phyloP scores from a whole-genome alignment of 64 coral and sea anemone species.

The Actinia tenebrosa region DNA sequence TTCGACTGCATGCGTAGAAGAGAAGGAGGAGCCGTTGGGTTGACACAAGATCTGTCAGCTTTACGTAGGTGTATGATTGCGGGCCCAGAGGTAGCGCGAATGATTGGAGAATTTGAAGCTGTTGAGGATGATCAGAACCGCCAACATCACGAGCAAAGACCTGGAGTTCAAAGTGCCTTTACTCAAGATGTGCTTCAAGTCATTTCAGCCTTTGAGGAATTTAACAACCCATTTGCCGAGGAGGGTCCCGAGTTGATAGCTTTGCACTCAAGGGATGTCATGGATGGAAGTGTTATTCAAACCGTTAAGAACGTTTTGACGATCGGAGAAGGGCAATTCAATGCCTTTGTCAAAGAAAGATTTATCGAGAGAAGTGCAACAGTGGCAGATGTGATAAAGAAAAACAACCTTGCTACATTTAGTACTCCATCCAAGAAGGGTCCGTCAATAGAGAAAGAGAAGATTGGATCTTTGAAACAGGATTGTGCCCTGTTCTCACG shows the following conservation, averaged over 20 bases:
- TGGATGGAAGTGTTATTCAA: neutral
- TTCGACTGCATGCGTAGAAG: neutral
- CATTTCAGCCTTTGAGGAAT: neutral
- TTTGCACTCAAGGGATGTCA: slow-evolving; percentile 16
- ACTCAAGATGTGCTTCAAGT: slow-evolving; percentile 14
- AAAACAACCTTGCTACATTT: neutral
- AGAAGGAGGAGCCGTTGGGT: slow-evolving; percentile 32
- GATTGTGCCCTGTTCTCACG: slow-evolving; percentile 13
- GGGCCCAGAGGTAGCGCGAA: slow-evolving; percentile 8
- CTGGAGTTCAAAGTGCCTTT: slow-evolving; percentile 17
- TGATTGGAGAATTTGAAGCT: slow-evolving; percentile 29
- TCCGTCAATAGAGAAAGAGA: neutral
- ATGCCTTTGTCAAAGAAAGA: slow-evolving; percentile 14
- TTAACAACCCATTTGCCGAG: slow-evolving; percentile 19
- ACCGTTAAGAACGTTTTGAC: neutral
- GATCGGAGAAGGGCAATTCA: slow-evolving; percentile 14
- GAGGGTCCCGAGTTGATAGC: slow-evolving; percentile 18
- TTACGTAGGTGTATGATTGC: slow-evolving; percentile 22
- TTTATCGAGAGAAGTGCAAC: slow-evolving; percentile 2
- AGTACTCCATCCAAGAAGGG: neutral
- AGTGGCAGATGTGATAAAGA: neutral
- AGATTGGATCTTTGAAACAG: neutral
- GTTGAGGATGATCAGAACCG: neutral
- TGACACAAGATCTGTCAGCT: slow-evolving; percentile 16
- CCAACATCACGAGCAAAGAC: slow-evolving; percentile 11